Base-by-base conservation (phyloP, 2,888 invertebrate genomes). In the Synergus laeviventris region DNA sequence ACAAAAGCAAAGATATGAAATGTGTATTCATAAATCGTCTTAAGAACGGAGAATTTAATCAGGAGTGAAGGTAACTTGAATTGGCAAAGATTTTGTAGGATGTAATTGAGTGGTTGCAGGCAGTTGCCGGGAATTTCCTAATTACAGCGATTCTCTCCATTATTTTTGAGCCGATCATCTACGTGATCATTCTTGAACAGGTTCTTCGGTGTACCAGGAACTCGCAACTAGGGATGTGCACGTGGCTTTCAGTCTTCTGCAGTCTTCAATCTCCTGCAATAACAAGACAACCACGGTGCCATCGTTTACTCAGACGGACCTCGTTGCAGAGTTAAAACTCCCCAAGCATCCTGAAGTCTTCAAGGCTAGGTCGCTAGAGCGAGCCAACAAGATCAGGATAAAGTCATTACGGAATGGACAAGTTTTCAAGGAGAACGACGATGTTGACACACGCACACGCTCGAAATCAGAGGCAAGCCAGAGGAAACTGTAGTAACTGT, bases 391-490 rank as follows among this genome's bases (percentile, higher is more conserved):
- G 82, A 81, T 81, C 82, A 80, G 79, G 79, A 82, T 82, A 81
- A 81, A 82, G 82, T 82, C 82, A 81, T 82, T 79, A 81, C 78
- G 77, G 74, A 81, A 80, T 81, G 80, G 73, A 82, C 81, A 70
- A 70, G 70, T 70, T 70, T 70, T 12, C n/a, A 56, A 4, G 12
- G 56, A 21, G 21, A 56, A 21, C 21, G 21, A 56, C 12, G 1
- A 5, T 5, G 12, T 5, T 21, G 56, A 56, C 56, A 56, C 56
- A 56, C 56, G 56, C 56, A 56, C 56, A 56, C 12, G 11, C 12
- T 56, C 21, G 12, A 56, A 21, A 4, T 42, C 42, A 42, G 42
- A 42, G 42, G 4, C 42, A 14, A 42, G 42, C 12, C 56, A 21
- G 56, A 21, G 56, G 21, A 12, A 56, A 56, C 12, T 56, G 18